Evolutionary conservation across 1,140 invertebrate species (phyloP).

Genomic region (Lasioglossum albipes): DNA sequence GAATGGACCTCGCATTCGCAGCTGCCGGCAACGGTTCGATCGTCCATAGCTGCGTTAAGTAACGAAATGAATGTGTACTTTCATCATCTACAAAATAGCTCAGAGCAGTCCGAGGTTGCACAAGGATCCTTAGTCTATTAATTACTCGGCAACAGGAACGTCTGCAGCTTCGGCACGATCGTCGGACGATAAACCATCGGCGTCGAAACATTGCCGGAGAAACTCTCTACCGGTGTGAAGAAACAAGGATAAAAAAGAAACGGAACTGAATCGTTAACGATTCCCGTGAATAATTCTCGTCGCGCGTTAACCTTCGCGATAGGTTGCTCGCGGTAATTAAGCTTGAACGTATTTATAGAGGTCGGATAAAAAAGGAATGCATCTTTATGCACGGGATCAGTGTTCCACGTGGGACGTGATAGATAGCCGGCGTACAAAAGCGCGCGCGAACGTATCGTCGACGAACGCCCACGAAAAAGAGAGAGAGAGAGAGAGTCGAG

Average conservation of each 20-base stretch:
- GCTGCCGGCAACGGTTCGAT: too few species aligned
- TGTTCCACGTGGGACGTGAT: constrained; percentile 28
- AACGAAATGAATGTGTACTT: too few species aligned
- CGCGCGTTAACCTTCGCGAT: constrained; percentile 29
- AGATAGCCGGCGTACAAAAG: constrained; percentile 9
- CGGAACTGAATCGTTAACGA: not conserved
- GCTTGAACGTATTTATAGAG: constrained; percentile 7
- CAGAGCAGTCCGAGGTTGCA: too few species aligned
- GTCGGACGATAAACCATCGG: not conserved
- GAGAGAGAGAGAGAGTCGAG: not conserved
- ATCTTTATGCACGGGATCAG: constrained; percentile 14
- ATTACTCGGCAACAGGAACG: not conserved
- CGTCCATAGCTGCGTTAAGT: too few species aligned
- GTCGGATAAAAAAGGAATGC: not conserved
- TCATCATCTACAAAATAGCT: too few species aligned
- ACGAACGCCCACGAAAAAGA: constrained; percentile 15
- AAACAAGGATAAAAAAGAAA: too few species aligned
- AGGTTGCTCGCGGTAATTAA: constrained; percentile 35
- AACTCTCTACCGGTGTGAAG: too few species aligned
- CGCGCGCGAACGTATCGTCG: constrained; percentile 22
- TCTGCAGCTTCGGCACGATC: not conserved
- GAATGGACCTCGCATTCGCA: too few species aligned
- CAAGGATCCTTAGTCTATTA: too few species aligned
- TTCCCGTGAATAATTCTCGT: constrained; percentile 15
- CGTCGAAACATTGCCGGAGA: not conserved